Base-by-base conservation (phyloP, 1,140 invertebrate genomes). In the Conus betulinus region DNA sequence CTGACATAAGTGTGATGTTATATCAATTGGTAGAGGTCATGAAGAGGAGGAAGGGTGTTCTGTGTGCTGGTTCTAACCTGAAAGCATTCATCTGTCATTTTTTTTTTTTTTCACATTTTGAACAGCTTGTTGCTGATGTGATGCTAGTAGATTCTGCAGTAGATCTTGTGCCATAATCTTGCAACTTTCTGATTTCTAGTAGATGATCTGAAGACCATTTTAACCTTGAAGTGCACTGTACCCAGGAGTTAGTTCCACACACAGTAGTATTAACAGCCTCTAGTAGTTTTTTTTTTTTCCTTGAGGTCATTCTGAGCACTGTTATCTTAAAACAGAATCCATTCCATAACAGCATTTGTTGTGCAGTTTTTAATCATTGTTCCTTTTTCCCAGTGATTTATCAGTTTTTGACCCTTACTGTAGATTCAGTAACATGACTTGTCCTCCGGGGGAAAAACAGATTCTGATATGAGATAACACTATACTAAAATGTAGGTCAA, bases 91-190 rank as follows among this genome's bases (percentile, higher is more conserved):
- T 8, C 8, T 74, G n/a, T 20, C 20, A 74, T 20, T 25, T n/a
- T 8, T 25, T 20, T 74, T 74, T 20, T n/a, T 8, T 74, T 74
- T n/a, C 1, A 20, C n/a, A 25, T 74, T 74, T 74, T 74, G 8
- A n/a, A n/a, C 23, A 25, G 20, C n/a, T n/a, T 17, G 71, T 74
- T 74, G 71, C 71, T 74, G 71, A 74, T 74, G 8, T 23, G 17
- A 74, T n/a, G n/a, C n/a, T n/a, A 23, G 71, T 20, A 74, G 17
- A 17, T 17, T n/a, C 71, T 74, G 17, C 17, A 8, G 17, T 74
- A 79, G 39, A 79, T 27, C 25, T 4, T 79, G 76, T 79, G 76
- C 76, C 76, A 79, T 79, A 79, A 79, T 79, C 76, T 79, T 51
- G 76, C 25, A 20, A 79, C 76, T 39, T 79, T 79, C 76, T 20